These are phyloP conservation scores for Gallinago jamesoni DNA, from an alignment of 2,113 vertebrate genomes.

Conservation along the genomic window DNA sequence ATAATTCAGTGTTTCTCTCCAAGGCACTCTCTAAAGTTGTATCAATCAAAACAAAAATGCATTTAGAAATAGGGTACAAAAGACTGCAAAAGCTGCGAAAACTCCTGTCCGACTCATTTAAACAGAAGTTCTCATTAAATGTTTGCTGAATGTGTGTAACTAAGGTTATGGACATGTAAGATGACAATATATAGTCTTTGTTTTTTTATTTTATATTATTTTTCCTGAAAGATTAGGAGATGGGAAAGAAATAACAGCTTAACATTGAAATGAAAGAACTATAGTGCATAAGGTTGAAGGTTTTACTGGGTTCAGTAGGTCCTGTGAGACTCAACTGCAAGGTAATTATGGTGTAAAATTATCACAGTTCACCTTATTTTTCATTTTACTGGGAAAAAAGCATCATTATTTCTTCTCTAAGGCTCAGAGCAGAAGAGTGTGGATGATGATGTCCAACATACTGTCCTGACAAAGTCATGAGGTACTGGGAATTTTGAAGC, in stretches of 20 bases:
- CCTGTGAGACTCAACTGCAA: neutral
- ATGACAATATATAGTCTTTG: neutral
- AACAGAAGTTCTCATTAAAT: conserved; percentile 8
- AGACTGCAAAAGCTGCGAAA: neutral
- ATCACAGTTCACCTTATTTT: neutral
- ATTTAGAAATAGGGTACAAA: conserved; percentile 38
- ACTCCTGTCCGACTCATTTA: neutral
- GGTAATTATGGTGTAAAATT: neutral
- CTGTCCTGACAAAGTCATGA: neutral
- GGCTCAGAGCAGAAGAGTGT: neutral
- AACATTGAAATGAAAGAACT: neutral
- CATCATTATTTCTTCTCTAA: neutral
- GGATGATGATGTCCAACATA: neutral
- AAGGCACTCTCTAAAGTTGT: conserved; percentile 29
- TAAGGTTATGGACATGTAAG: neutral
- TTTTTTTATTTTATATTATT: neutral
- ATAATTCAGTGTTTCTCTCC: conserved; percentile 49
- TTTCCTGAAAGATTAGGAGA: neutral
- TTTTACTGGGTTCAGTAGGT: neutral
- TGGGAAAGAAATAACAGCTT: neutral
- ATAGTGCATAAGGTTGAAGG: neutral
- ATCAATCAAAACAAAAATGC: conserved; percentile 55
- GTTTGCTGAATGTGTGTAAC: neutral
- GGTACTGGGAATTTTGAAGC: neutral
- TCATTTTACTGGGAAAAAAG: neutral